Conservation (phyloP, 2,113 vertebrate species). For the Scytalopus superciliaris region DNA sequence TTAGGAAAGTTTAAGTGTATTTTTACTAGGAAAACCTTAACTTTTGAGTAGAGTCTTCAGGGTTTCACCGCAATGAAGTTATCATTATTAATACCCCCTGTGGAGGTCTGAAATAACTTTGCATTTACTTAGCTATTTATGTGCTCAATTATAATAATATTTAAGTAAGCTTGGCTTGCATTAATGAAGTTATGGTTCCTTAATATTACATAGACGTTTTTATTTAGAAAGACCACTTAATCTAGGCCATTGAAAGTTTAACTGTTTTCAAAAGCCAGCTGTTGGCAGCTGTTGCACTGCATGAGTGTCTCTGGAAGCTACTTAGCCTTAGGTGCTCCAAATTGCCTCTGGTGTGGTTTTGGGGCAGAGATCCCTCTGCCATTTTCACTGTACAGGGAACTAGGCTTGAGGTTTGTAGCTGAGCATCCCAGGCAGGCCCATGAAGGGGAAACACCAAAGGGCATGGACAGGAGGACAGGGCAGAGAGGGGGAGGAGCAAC, state of each 20-base stretch:
- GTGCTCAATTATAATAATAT: background rate
- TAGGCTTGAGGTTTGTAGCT: background rate
- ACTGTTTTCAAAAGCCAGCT: background rate
- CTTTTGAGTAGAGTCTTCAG: background rate
- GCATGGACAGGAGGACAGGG: background rate
- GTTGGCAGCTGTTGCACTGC: background rate
- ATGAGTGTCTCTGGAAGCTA: background rate
- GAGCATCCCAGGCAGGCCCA: background rate
- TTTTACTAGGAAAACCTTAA: background rate
- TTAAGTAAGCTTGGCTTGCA: background rate
- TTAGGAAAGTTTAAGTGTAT: background rate
- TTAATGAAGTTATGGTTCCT: background rate
- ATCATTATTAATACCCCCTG: background rate
- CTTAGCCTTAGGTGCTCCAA: background rate
- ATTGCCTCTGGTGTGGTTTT: background rate
- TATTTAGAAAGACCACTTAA: background rate
- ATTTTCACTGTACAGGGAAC: background rate
- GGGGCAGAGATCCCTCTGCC: background rate
- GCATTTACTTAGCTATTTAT: conserved; percentile 7
- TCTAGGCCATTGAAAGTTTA: background rate
- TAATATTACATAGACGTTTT: background rate
- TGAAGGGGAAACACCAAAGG: background rate
- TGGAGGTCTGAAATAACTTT: background rate
- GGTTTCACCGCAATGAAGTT: background rate
- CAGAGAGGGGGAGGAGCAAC: accelerated